These are phyloP conservation scores for Nesogale talazaci DNA, from an alignment of 2,113 vertebrate genomes.

Conservation along the genomic window DNA sequence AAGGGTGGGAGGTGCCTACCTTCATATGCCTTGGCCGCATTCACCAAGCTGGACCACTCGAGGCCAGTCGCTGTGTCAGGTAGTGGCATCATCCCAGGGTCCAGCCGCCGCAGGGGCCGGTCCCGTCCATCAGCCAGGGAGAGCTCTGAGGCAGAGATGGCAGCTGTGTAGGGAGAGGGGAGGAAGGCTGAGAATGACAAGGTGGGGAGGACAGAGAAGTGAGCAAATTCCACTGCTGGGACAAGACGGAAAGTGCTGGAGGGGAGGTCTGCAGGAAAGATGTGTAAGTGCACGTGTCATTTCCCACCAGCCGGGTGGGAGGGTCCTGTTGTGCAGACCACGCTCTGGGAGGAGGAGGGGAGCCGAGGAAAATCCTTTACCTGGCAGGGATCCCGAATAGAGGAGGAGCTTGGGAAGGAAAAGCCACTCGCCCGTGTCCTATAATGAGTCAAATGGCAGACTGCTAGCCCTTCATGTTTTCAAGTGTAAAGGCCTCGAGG, in stretches of 20 bases:
- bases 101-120: conserved; percentile 88
- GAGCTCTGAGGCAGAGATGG: conserved; percentile 91
- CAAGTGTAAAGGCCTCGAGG: neutral
- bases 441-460: no score
- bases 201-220: accelerated
- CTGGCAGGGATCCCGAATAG: neutral
- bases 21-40: conserved; percentile 94
- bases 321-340: neutral
- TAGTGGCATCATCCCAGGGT: conserved; percentile 94
- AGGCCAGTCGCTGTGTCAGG: conserved; percentile 92
- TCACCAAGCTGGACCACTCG: conserved; percentile 96
- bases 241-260: no score
- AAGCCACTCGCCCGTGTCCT: no score
- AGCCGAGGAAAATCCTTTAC: neutral
- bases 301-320: neutral
- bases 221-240: no score
- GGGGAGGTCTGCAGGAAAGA: neutral
- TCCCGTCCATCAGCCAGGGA: conserved; percentile 90
- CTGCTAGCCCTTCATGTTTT: no score
- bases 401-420: no score
- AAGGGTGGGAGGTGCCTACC: conserved; percentile 79
- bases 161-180: conserved; percentile 80
- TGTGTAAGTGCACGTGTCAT: no score
- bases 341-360: neutral
- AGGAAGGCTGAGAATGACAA: neutral